Evolutionary conservation across 2,113 vertebrate species (phyloP).

Genomic region (Dromaius novaehollandiae): DNA sequence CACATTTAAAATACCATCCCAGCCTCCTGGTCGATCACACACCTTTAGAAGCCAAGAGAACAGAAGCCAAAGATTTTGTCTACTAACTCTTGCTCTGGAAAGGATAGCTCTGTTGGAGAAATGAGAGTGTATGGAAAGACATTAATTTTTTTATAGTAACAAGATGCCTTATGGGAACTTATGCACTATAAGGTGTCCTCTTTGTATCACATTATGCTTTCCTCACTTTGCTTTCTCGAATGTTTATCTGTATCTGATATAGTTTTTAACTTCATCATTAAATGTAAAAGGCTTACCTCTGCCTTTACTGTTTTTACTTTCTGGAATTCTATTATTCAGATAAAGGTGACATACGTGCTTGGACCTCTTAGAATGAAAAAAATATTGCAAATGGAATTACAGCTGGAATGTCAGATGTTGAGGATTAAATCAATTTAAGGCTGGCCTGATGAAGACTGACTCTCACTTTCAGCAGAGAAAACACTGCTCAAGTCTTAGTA

Average conservation of each 20-base stretch:
- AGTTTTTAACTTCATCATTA: not conserved
- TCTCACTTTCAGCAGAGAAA: constrained; percentile 32
- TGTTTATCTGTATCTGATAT: not conserved
- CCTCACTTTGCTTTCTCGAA: not conserved
- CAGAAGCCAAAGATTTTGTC: not conserved
- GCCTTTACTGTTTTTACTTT: not conserved
- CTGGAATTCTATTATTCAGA: not conserved
- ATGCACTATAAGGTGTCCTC: not conserved
- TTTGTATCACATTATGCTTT: not conserved
- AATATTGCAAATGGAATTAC: not conserved
- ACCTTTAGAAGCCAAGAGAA: not conserved
- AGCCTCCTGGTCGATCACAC: accelerated
- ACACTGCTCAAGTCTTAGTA: not conserved
- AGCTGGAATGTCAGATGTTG: not conserved
- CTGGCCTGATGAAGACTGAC: constrained; percentile 11
- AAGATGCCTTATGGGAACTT: not conserved
- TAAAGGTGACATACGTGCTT: not conserved
- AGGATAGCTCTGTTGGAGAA: not conserved
- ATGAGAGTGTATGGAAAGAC: not conserved
- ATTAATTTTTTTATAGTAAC: not conserved
- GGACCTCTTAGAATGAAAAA: not conserved
- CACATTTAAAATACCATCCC: not conserved
- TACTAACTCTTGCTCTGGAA: not conserved
- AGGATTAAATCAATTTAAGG: not conserved
- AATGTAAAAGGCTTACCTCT: not conserved